phyloP scores from a whole-genome alignment of 2,888 invertebrate genomes.

The Charanyca ferruginea region DNA sequence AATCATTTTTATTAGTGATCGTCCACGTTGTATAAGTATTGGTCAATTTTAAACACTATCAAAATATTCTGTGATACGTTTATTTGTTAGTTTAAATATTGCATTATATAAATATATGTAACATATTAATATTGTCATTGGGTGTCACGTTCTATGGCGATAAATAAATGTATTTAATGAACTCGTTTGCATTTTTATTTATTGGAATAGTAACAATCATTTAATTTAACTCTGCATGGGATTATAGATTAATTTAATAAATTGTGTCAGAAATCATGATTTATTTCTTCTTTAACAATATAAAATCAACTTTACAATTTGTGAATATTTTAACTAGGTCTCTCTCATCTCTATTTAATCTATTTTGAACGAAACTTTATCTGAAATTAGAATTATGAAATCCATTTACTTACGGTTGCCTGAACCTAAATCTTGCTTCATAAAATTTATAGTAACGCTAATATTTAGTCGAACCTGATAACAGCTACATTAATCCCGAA shows the following conservation, averaged over 20 bases:
- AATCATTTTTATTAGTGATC: slow-evolving; percentile 69
- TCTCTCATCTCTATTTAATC: background rate
- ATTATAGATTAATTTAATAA: too few relatives aligned
- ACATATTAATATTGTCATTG: slow-evolving; percentile 82
- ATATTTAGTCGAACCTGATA: background rate
- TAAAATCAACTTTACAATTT: background rate
- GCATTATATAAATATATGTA: slow-evolving; percentile 73
- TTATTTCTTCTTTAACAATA: too few relatives aligned
- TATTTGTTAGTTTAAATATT: slow-evolving; percentile 85
- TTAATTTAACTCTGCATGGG: too few relatives aligned
- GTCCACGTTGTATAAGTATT: slow-evolving; percentile 83
- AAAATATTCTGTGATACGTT: slow-evolving; percentile 90
- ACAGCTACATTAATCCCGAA: background rate
- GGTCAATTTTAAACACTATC: slow-evolving; percentile 90
- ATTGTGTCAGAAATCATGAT: too few relatives aligned
- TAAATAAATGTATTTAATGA: slow-evolving; percentile 85
- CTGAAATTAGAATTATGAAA: background rate
- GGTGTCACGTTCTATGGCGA: slow-evolving; percentile 85
- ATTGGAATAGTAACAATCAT: background rate
- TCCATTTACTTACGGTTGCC: too few relatives aligned
- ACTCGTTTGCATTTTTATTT: slow-evolving; percentile 55
- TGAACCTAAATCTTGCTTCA: background rate
- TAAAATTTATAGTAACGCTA: background rate
- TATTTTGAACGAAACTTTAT: background rate
- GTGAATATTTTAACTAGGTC: background rate